These are phyloP conservation scores for Mesembrinibis cayennensis DNA, from an alignment of 2,113 vertebrate species.

Conservation along the genomic window DNA sequence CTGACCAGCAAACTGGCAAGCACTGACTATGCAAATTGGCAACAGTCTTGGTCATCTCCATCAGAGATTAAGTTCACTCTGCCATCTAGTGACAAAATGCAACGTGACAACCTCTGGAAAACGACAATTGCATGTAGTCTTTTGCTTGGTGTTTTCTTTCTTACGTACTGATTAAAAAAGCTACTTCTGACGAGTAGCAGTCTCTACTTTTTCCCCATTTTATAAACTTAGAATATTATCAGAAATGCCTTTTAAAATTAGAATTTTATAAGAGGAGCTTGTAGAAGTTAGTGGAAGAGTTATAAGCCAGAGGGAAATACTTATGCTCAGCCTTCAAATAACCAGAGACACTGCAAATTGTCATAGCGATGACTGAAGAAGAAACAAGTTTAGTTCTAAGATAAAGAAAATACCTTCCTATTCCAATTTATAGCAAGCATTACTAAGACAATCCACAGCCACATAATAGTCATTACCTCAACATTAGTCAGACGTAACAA, in stretches of 20 bases:
- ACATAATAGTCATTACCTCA: background rate
- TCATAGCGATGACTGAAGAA: background rate
- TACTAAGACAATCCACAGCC: background rate
- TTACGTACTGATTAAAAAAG: background rate
- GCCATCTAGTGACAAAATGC: background rate
- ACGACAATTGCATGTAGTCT: background rate
- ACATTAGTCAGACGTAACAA: background rate
- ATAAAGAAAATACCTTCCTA: background rate
- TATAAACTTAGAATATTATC: background rate
- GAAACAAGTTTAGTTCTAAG: background rate
- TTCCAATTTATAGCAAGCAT: background rate
- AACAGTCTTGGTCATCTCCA: background rate
- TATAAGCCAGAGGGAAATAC: background rate
- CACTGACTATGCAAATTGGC: background rate
- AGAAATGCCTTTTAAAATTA: background rate
- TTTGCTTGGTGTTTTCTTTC: background rate
- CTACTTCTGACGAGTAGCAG: background rate
- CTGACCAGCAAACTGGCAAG: background rate
- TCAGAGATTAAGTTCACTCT: background rate
- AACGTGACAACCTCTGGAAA: background rate
- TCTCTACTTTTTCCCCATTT: background rate
- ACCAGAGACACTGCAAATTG: background rate
- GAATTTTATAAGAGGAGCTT: background rate
- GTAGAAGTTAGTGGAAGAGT: background rate
- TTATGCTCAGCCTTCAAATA: background rate